Evolutionary conservation across 1,140 invertebrate species (phyloP).

Genomic region (Drosophila bocki): DNA sequence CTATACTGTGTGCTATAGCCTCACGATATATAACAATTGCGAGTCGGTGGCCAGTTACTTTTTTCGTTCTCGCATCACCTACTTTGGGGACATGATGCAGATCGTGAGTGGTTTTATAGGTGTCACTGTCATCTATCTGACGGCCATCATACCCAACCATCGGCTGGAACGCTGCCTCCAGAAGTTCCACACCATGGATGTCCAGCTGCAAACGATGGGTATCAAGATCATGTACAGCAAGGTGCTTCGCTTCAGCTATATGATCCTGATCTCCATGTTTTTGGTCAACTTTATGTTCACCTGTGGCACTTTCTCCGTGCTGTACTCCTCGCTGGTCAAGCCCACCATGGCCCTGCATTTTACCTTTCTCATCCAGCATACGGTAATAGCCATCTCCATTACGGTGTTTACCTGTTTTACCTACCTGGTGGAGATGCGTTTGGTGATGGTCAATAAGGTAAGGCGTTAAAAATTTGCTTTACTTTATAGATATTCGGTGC

Average conservation of each 20-base stretch:
- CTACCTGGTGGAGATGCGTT: slow-evolving; percentile 73
- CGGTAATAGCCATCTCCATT: slow-evolving; percentile 69
- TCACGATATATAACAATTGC: slow-evolving; percentile 71
- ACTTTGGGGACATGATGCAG: slow-evolving; percentile 80
- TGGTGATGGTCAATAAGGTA: slow-evolving; percentile 81
- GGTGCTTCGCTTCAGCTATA: slow-evolving; percentile 70
- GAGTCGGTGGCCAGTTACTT: slow-evolving; percentile 81
- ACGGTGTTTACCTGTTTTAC: slow-evolving; percentile 73
- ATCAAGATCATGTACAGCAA: slow-evolving; percentile 82
- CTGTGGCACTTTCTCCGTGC: slow-evolving; percentile 60
- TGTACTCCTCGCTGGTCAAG: slow-evolving; percentile 51
- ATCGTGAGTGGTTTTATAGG: slow-evolving; percentile 79
- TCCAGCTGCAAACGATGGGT: slow-evolving; percentile 66
- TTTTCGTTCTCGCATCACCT: slow-evolving; percentile 73
- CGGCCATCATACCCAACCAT: slow-evolving; percentile 73
- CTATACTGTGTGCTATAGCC: slow-evolving; percentile 63
- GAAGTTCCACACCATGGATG: slow-evolving; percentile 71
- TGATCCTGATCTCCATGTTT: slow-evolving; percentile 58
- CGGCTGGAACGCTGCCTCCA: slow-evolving; percentile 65
- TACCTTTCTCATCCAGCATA: slow-evolving; percentile 77
- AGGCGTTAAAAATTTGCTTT: background rate
- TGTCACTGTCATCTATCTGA: slow-evolving; percentile 78
- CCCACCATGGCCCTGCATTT: slow-evolving; percentile 69
- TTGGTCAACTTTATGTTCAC: slow-evolving; percentile 61
- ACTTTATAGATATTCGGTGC: too few species aligned